Evolutionary conservation across 92 coral and sea anemone genomes (phyloP).

Genomic region (Bergia puertoricense): DNA sequence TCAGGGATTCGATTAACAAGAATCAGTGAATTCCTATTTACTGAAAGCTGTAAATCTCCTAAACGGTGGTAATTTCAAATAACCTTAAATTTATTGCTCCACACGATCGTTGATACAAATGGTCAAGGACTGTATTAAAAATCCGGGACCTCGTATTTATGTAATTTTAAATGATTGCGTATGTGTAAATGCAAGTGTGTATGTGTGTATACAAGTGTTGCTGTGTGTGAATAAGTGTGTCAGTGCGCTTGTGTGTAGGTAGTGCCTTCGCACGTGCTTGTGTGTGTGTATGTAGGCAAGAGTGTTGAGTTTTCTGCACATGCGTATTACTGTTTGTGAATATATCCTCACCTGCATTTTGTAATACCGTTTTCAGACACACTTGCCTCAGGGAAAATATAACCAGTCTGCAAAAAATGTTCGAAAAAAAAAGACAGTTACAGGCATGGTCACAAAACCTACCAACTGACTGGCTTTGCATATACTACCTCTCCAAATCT

Average conservation of each 20-base stretch:
- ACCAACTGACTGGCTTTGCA: too few relatives aligned
- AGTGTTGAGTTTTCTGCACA: neutral
- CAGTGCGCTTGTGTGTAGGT: neutral
- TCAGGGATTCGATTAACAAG: too few relatives aligned
- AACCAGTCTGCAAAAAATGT: neutral
- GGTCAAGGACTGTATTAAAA: too few relatives aligned
- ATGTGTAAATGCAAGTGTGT: neutral
- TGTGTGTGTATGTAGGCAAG: neutral
- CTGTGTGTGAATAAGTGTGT: too few relatives aligned
- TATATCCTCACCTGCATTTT: constrained; percentile 10
- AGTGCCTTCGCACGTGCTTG: neutral
- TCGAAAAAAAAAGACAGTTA: too few relatives aligned
- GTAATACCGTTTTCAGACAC: constrained; percentile 26
- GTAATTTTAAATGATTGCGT: neutral
- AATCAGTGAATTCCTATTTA: too few relatives aligned
- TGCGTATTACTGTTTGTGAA: neutral
- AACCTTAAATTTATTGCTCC: too few relatives aligned
- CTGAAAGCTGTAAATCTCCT: too few relatives aligned
- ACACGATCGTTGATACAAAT: too few relatives aligned
- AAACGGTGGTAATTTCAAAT: too few relatives aligned
- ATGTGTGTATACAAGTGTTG: neutral
- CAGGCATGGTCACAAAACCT: too few relatives aligned
- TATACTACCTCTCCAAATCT: too few relatives aligned
- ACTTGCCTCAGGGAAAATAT: constrained; percentile 14
- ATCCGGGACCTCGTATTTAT: neutral